Percentiles rank a stretch among this genome's conserved stretches.
phyloP scores from a whole-genome alignment of 2,797 vertebrate species.

The Acestrorhynchus altus region DNA sequence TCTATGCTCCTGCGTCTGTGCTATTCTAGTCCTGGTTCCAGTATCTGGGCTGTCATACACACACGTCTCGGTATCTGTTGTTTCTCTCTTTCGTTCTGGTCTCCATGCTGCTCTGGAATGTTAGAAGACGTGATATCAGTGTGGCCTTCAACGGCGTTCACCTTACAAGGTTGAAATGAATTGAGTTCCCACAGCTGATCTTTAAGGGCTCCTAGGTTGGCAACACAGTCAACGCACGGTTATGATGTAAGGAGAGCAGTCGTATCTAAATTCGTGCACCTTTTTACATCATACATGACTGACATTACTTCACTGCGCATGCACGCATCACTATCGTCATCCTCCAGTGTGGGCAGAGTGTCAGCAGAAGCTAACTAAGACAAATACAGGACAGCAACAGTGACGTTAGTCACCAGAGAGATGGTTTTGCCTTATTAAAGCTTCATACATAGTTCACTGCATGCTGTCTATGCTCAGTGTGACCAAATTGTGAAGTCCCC shows the following conservation, averaged over 20 bases:
- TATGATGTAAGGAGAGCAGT: not conserved
- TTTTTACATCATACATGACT: not conserved
- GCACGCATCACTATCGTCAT: not conserved
- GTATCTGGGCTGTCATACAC: not conserved
- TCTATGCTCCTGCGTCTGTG: not conserved
- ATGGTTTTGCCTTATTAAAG: no score
- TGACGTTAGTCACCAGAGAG: not conserved
- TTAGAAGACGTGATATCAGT: not conserved
- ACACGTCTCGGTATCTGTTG: not conserved
- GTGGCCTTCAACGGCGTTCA: not conserved
- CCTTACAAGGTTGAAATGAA: not conserved
- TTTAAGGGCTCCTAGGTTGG: no score
- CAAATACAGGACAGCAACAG: not conserved
- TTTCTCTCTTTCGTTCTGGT: not conserved
- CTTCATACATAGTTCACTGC: no score
- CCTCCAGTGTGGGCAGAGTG: not conserved
- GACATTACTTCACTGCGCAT: no score
- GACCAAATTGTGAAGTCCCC: no score
- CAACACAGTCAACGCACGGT: no score
- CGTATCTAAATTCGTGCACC: not conserved
- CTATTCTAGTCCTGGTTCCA: not conserved
- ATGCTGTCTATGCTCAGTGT: no score
- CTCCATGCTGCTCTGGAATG: not conserved
- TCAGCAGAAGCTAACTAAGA: not conserved
- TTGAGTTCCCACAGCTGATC: not conserved